Base-by-base conservation (phyloP, 2,113 vertebrate genomes). In the Leucopsar rothschildi region DNA sequence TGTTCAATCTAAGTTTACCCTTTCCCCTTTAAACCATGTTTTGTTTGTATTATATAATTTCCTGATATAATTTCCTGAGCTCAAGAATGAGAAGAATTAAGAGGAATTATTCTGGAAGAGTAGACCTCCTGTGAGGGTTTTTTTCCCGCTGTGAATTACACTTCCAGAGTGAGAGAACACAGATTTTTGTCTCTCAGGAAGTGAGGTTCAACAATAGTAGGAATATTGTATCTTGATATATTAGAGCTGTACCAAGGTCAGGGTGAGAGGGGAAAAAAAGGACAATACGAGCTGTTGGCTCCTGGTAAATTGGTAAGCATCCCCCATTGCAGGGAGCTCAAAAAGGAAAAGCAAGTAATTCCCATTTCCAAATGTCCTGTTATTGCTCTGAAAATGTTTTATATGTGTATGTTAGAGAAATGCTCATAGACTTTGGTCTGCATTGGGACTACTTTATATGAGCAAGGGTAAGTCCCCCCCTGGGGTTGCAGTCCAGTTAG, bases 1-100 rank as follows among this genome's bases (percentile, higher is more conserved):
- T 72, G 11, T 72, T 78, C 33, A 35, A 3, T 76, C 28, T 44
- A 79, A 63, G 47, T 37, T 70, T 77, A 35, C 63, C 56, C 71
- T 82, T 91, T 91, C 70, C 39, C 65, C 57, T 72, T 86, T 82
- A 93, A 87, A 89, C 3, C 12, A 28, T 4, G 3, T 65, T 93
- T 84, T 84, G 35, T 75, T 93, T 70, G 17, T 80, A 37, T 49
- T 93, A 21, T n/a, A 68, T 35, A 40, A 64, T 92, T 92, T 88
- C 70, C 50, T 77, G 76, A 57, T 56, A 47, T 19, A 27, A 86
- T 72, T 89, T 86, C 64, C 65, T 82, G 80, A 69, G 16, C 53
- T 89, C 73, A 82, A 83, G 60, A 82, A 93, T 53, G 22, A 66
- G 40, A 89, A 89, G 70, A 91, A 84, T 68, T 87, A 75, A 53